Conservation (phyloP, 2,113 vertebrate species). For the Colossoma macropomum region DNA sequence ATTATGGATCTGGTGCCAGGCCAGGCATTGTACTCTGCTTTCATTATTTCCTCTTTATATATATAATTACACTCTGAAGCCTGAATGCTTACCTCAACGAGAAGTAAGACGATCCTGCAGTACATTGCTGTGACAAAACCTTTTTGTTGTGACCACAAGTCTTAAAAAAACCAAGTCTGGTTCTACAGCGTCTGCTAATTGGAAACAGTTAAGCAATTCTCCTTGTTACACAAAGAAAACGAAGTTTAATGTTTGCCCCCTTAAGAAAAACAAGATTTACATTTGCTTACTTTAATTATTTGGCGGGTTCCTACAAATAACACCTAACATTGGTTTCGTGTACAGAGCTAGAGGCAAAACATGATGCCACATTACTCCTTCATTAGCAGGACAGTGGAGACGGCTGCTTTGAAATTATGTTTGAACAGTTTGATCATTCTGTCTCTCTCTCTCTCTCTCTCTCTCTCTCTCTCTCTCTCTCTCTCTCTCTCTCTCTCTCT, state of each 20-base stretch:
- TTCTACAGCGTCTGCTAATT: constrained; percentile 3
- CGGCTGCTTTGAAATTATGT: constrained; percentile 21
- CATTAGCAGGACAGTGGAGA: constrained; percentile 33
- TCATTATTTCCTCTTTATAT: not conserved
- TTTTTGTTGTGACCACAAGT: not conserved
- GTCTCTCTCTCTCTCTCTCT: not conserved
- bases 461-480: not conserved
- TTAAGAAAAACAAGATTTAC: not conserved
- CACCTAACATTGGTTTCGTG: constrained; percentile 9
- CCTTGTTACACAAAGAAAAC: not conserved
- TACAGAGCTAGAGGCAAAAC: constrained; percentile 15
- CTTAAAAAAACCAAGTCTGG: not conserved
- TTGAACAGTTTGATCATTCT: constrained; percentile 29
- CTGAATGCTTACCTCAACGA: not conserved
- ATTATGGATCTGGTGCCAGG: no score
- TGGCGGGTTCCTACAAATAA: not conserved
- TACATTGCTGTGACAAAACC: not conserved
- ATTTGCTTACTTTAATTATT: constrained; percentile 30
- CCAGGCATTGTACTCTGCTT: not conserved
- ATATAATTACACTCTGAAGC: not conserved
- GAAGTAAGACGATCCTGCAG: not conserved
- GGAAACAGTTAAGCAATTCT: not conserved
- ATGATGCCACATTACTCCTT: constrained; percentile 39
- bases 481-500: not conserved
- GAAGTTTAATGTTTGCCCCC: constrained; percentile 5